phyloP scores from a whole-genome alignment of 2,113 vertebrate species.

The Rhinolophus sinicus region DNA sequence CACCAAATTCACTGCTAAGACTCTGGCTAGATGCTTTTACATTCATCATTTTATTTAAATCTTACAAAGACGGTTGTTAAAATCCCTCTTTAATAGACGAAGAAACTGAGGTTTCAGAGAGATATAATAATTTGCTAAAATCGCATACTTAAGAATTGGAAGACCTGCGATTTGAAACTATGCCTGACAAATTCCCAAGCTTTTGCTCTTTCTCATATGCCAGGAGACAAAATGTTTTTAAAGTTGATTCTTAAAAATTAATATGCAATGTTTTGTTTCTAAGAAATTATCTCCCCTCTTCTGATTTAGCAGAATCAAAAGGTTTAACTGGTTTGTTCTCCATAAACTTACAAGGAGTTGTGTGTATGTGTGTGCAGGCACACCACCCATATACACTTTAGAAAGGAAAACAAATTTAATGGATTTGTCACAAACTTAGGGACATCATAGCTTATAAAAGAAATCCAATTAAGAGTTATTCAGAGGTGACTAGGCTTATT shows the following conservation, averaged over 20 bases:
- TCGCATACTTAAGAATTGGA: background rate
- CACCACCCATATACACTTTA: background rate
- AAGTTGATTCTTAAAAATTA: constrained; percentile 31
- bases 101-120: constrained; percentile 33
- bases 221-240: background rate
- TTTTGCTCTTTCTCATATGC: constrained; percentile 44
- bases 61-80: background rate
- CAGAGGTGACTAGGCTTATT: constrained; percentile 69
- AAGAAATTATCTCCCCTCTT: constrained; percentile 6
- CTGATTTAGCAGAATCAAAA: constrained; percentile 48
- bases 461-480: constrained; percentile 69
- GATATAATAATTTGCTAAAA: background rate
- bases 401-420: constrained; percentile 40
- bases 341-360: background rate
- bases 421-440: constrained; percentile 35
- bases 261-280: background rate
- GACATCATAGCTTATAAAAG: constrained; percentile 42
- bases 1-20: background rate
- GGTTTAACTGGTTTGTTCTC: background rate
- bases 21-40: background rate
- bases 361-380: background rate
- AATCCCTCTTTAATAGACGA: background rate
- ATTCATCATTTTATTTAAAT: background rate
- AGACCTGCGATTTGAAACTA: background rate
- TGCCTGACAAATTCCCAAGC: background rate